phyloP scores from a whole-genome alignment of 2,888 invertebrate species.

The Timema podura region DNA sequence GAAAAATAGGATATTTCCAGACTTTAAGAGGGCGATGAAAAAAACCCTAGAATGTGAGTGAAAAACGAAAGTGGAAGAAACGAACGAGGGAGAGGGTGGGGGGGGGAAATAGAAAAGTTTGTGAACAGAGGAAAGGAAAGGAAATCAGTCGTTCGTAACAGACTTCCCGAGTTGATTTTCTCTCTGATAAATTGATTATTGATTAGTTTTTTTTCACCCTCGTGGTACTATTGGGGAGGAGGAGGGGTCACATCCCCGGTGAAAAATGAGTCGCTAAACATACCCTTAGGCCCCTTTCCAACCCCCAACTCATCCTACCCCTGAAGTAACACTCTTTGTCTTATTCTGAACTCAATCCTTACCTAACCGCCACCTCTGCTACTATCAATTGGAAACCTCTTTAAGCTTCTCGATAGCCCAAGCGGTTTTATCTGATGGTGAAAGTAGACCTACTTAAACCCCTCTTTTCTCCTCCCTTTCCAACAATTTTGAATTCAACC shows the following conservation, averaged over 20 bases:
- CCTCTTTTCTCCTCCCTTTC: too few species aligned
- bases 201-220: slow-evolving; percentile 33
- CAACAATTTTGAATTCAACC: too few species aligned
- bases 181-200: slow-evolving; percentile 39
- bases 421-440: too few species aligned
- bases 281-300: background rate
- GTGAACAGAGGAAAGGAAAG: slow-evolving; percentile 11
- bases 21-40: slow-evolving; percentile 5
- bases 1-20: background rate
- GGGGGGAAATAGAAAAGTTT: slow-evolving; percentile 18
- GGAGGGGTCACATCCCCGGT: slow-evolving; percentile 19
- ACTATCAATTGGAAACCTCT: too few species aligned
- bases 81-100: background rate
- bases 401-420: too few species aligned
- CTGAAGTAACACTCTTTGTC: background rate
- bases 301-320: background rate
- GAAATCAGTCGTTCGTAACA: slow-evolving; percentile 17
- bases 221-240: background rate
- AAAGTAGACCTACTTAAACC: too few species aligned
- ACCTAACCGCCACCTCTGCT: too few species aligned
- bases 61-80: background rate
- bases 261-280: slow-evolving; percentile 32
- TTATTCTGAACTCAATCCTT: too few species aligned
- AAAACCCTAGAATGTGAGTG: slow-evolving; percentile 11
- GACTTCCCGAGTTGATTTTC: slow-evolving; percentile 35